phyloP scores from a whole-genome alignment of 2,888 invertebrate species.

The Mesopsocus fuscifrons region DNA sequence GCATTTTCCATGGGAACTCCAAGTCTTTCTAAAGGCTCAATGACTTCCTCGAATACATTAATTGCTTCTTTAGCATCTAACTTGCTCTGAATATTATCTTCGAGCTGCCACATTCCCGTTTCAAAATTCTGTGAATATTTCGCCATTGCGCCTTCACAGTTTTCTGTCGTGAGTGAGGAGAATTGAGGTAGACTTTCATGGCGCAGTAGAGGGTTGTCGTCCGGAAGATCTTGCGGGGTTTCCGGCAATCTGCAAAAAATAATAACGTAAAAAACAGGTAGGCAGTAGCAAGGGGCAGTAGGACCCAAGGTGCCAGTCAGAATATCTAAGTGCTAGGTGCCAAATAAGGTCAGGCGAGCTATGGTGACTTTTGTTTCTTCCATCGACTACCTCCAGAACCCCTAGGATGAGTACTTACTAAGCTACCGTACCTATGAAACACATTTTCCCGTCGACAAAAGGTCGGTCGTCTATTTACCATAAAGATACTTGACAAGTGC shows the following conservation, averaged over 20 bases:
- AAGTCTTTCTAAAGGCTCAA: conserved; percentile 54
- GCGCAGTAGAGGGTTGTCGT: conserved; percentile 44
- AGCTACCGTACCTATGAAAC: no score
- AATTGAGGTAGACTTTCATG: conserved; percentile 64
- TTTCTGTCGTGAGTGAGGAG: conserved; percentile 58
- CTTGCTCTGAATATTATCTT: conserved; percentile 32
- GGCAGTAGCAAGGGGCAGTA: no score
- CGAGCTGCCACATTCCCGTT: conserved; percentile 47
- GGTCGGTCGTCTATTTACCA: no score
- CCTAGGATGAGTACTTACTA: no score
- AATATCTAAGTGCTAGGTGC: no score
- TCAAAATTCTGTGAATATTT: conserved; percentile 69
- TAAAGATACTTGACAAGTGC: no score
- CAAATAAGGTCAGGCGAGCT: no score
- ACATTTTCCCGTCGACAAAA: no score
- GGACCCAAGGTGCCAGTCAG: no score
- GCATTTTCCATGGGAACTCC: conserved; percentile 58
- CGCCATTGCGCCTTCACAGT: conserved; percentile 67
- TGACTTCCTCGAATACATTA: conserved; percentile 45
- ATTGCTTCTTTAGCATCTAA: conserved; percentile 25
- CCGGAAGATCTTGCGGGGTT: conserved; percentile 45
- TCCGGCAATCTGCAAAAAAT: conserved; percentile 29
- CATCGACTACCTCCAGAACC: no score
- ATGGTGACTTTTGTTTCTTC: no score
- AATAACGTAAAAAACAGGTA: no score